Percentiles rank a stretch among this genome's conserved stretches.
Conservation (phyloP, 2,113 vertebrate species). For the Platysternon megacephalum region DNA sequence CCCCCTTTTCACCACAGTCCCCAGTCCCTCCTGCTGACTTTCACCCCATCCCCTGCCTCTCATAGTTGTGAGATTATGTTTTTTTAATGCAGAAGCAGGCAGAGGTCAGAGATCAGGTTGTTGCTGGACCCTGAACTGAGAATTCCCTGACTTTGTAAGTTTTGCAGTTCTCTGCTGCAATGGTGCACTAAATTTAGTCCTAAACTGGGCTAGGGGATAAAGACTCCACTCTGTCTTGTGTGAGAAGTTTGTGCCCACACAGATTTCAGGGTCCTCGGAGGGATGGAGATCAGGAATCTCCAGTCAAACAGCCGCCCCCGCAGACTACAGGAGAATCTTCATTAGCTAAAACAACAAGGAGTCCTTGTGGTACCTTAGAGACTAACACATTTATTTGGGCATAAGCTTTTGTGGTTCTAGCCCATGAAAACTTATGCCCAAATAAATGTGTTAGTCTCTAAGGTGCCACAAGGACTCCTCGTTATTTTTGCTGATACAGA, state of each 20-base stretch:
- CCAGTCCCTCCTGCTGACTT: background rate
- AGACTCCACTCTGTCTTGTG: background rate
- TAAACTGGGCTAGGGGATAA: background rate
- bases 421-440: too few relatives aligned
- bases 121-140: background rate
- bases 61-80: conserved; percentile 5
- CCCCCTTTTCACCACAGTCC: background rate
- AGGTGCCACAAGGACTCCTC: too few relatives aligned
- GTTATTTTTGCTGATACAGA: too few relatives aligned
- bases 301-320: background rate
- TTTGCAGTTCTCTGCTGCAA: background rate
- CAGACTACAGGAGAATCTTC: background rate
- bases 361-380: too few relatives aligned
- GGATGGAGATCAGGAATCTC: background rate
- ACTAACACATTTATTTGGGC: too few relatives aligned
- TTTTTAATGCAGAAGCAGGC: background rate
- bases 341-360: background rate
- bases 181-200: background rate
- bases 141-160: accelerated
- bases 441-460: too few relatives aligned
- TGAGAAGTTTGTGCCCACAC: accelerated
- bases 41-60: background rate
- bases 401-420: too few relatives aligned
- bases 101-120: background rate
- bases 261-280: background rate